Evolutionary conservation across 2,888 invertebrate genomes (phyloP), one percentile per base, ranked within the genome.

Genomic region (Diabrotica balteata): DNA sequence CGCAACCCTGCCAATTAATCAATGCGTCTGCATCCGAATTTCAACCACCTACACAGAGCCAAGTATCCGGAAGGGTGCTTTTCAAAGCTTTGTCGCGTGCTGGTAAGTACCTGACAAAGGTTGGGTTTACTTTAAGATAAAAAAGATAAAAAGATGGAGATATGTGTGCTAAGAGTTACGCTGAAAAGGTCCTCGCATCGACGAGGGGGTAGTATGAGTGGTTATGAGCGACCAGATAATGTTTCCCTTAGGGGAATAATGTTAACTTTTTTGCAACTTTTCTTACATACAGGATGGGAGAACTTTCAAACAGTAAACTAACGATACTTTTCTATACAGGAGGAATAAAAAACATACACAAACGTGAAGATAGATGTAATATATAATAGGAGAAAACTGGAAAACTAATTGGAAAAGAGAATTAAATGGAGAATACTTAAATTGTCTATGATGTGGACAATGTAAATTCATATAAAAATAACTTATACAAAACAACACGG

Each of bases 81-180:
- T 22, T 52, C 17, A 22, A 52, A 52, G 22, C 17, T 52, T 52
- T 52, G 52, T 52, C 22, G 11, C 8, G 7, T 54, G 42, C 22
- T 47, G 8, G 8, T 9, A 7, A 47, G 9, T 47, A 47, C 10
- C 47, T 8, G 4, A 55, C 55, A 55, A 55, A 55, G 55, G 10
- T 7, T 43, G 42, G 11, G 45, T 44, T 55, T 45, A 55, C n/a
- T 55, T 55, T 55, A 9, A 55, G 55, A 55, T 55, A 55, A 55
- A 55, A 55, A 55, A 44, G 43, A 54, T 54, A 54, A 54, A 54
- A 54, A 11, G 54, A 54, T 45, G 11, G 9, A 54, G 54, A 43
- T 7, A 54, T 55, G 43, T 17, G 32, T 10, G n/a, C 53, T 53
- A 4, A 17, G 10, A 52, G 22, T 42, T 11, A 55, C 45, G 44